phyloP scores from a whole-genome alignment of 2,797 vertebrate genomes.

The Pseudochirops corinnae region DNA sequence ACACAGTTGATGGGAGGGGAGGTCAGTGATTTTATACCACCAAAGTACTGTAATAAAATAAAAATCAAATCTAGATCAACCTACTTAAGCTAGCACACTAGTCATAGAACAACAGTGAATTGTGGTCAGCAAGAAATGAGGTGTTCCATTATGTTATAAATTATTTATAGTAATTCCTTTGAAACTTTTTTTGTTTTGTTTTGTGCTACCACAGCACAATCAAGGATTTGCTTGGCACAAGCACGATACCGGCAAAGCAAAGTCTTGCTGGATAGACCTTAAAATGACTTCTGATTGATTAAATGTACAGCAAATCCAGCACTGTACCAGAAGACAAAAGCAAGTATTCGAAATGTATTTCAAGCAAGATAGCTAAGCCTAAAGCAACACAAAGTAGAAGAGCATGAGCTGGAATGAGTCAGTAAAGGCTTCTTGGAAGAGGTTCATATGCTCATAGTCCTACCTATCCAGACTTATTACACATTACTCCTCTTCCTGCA shows the following conservation, averaged over 20 bases:
- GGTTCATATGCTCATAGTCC: not conserved
- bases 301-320: not conserved
- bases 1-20: not conserved
- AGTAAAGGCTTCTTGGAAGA: not conserved
- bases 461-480: not conserved
- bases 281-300: not conserved
- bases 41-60: not conserved
- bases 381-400: not conserved
- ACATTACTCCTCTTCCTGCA: not conserved
- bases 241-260: not conserved
- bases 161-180: slow-evolving; percentile 26
- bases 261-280: not conserved
- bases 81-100: not conserved
- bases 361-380: not conserved
- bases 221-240: not conserved
- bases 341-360: not conserved
- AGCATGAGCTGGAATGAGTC: not conserved
- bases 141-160: not conserved
- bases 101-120: not conserved
- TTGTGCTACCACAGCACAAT: not conserved
- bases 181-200: not conserved
- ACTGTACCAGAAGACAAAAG: not conserved
- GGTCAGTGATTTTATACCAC: not conserved
- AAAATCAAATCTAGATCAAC: not conserved
- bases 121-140: not conserved